Evolutionary conservation across 2,797 vertebrate species (phyloP), one percentile per base, ranked within the genome.

Genomic region (Denticeps clupeoides): DNA sequence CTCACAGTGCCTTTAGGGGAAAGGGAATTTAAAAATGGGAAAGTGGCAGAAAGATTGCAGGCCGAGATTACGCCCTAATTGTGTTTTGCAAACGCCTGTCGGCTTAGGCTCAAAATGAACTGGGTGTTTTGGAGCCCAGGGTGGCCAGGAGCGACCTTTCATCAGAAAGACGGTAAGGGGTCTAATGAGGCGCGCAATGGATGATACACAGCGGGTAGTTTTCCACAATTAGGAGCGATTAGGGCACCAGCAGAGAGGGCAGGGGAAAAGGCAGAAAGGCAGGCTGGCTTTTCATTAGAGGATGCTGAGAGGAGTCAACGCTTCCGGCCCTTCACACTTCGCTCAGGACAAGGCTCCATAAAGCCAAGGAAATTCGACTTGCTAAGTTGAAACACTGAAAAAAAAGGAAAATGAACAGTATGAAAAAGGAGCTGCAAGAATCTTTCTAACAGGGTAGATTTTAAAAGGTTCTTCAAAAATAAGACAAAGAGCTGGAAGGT

Each of bases 71-170:
- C 27, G 51, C 52, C 35, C 32, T 70, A 70, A 73, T 67, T 72
- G 56, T 77, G 67, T 71, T 80, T 77, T 71, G 63, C 70, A 73
- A 77, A 75, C 71, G 56, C 53, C 49, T 71, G 77, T 78, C 77
- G 62, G 59, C 51, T 69, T 51, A 51, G 56, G 71, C 75, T 72
- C 69, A 43, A 25, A 45, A 49, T 58, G 58, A 46, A 70, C 37
- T 45, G 47, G 51, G 70, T 50, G 58, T 35, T 43, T 42, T 53
- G 8, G 21, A 54, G 62, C 54, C 41, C 48, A 44, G 51, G n/a
- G 4, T 53, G 65, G 62, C 70, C 59, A 55, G 51, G 25, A 56
- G 41, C 24, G 32, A 73, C 71, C 70, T 73, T 75, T 76, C 67
- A 72, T 75, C 59, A 62, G 58, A 44, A 65, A 66, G 59, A 63